Conservation (phyloP, 2,113 vertebrate genomes). For the Chrysemys picta region DNA sequence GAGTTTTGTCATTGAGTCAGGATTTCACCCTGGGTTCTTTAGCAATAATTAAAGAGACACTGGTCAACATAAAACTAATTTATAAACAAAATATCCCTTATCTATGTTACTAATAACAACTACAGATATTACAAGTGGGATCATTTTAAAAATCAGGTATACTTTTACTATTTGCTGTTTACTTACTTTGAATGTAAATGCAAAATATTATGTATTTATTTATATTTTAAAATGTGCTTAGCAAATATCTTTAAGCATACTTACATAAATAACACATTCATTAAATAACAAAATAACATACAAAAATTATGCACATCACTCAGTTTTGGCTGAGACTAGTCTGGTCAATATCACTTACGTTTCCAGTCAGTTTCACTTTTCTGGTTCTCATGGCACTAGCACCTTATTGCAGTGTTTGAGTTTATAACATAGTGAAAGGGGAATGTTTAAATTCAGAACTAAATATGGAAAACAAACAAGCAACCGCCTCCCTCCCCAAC, state of each 20-base stretch:
- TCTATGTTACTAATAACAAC: background rate
- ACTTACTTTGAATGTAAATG: background rate
- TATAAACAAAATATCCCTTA: background rate
- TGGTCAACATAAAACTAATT: background rate
- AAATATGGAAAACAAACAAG: background rate
- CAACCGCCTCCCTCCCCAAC: background rate
- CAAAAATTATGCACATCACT: background rate
- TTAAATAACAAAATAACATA: background rate
- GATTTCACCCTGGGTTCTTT: background rate
- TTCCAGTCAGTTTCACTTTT: background rate
- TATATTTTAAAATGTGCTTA: background rate
- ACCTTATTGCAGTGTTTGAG: background rate
- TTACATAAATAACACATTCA: background rate
- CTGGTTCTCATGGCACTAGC: background rate
- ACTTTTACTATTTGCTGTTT: background rate
- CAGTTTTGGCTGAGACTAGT: background rate
- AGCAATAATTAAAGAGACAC: background rate
- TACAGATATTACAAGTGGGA: background rate
- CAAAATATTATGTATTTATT: background rate
- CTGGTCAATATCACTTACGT: background rate
- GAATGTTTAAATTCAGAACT: background rate
- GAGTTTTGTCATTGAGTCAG: background rate
- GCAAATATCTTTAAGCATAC: background rate
- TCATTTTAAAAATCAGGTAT: background rate
- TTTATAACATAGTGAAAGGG: background rate